Percentiles rank a stretch among this genome's conserved stretches.
These are phyloP conservation scores for Guaruba guarouba DNA, from an alignment of 2,113 vertebrate species.

Conservation along the genomic window DNA sequence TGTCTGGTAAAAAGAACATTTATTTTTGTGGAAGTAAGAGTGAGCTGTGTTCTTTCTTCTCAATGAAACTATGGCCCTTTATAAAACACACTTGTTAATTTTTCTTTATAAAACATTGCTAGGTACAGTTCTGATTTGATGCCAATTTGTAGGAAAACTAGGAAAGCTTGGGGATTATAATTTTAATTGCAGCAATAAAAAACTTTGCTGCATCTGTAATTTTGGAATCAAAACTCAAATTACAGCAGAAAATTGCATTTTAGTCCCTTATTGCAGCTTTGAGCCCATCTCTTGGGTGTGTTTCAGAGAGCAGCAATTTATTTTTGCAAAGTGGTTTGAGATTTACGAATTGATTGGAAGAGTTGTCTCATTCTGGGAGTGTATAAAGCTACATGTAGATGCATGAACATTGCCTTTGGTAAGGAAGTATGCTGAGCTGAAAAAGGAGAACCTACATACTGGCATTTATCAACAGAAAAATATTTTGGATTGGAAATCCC, in stretches of 20 bases:
- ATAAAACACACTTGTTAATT: not conserved
- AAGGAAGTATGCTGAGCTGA: not conserved
- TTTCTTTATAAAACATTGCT: not conserved
- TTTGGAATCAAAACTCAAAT: not conserved
- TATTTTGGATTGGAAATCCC: not conserved
- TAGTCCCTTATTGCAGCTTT: not conserved
- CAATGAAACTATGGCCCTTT: not conserved
- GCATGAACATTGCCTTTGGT: not conserved
- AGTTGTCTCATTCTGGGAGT: not conserved
- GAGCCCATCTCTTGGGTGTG: not conserved
- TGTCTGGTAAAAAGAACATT: not conserved
- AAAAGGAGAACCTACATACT: not conserved
- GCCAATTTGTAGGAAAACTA: not conserved
- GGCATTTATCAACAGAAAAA: not conserved
- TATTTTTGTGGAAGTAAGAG: not conserved
- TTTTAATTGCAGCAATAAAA: not conserved
- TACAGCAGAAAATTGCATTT: not conserved
- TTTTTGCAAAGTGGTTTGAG: constrained; percentile 10
- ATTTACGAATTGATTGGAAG: not conserved
- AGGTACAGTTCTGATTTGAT: not conserved
- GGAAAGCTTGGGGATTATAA: not conserved
- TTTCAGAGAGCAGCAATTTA: not conserved
- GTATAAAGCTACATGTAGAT: not conserved
- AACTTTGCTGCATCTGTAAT: not conserved
- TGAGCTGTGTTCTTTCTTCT: not conserved